Evolutionary conservation across 1,140 invertebrate genomes (phyloP).

Genomic region (Drosophila takahashii): DNA sequence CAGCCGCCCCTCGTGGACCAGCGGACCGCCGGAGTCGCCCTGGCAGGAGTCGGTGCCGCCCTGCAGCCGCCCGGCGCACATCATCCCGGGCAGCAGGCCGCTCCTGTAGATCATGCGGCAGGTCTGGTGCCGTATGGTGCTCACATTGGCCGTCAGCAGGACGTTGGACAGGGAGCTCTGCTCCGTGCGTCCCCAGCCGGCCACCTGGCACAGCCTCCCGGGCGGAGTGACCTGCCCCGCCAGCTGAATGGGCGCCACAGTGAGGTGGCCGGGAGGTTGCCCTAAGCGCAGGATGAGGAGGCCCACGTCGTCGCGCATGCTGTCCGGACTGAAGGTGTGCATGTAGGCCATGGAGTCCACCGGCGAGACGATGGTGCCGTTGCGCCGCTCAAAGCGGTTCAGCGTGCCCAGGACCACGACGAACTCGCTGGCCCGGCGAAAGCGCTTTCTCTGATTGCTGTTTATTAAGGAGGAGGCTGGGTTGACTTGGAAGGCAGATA

Average conservation of each 20-base stretch:
- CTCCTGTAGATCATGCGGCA: slow-evolving; percentile 61
- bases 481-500: too few relatives aligned
- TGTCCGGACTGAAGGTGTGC: slow-evolving; percentile 77
- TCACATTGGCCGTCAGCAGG: slow-evolving; percentile 69
- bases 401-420: slow-evolving; percentile 76
- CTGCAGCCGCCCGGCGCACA: slow-evolving; percentile 69
- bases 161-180: slow-evolving; percentile 57
- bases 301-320: slow-evolving; percentile 79
- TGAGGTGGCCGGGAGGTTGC: slow-evolving; percentile 36
- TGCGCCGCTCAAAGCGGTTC: slow-evolving; percentile 69
- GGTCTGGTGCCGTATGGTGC: slow-evolving; percentile 52
- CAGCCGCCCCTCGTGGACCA: slow-evolving; percentile 86
- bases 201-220: slow-evolving; percentile 63
- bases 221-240: slow-evolving; percentile 35
- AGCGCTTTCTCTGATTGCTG: slow-evolving; percentile 64
- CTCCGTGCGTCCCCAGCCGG: slow-evolving; percentile 80
- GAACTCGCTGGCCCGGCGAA: slow-evolving; percentile 70
- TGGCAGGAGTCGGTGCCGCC: slow-evolving; percentile 81
- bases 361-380: slow-evolving; percentile 66
- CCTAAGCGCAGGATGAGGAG: slow-evolving; percentile 64
- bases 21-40: slow-evolving; percentile 87
- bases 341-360: slow-evolving; percentile 80
- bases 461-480: too few relatives aligned
- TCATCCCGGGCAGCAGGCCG: slow-evolving; percentile 66
- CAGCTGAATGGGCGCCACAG: slow-evolving; percentile 63